Conservation (phyloP, 2,113 vertebrate species). For the Sarotherodon lohbergeri region DNA sequence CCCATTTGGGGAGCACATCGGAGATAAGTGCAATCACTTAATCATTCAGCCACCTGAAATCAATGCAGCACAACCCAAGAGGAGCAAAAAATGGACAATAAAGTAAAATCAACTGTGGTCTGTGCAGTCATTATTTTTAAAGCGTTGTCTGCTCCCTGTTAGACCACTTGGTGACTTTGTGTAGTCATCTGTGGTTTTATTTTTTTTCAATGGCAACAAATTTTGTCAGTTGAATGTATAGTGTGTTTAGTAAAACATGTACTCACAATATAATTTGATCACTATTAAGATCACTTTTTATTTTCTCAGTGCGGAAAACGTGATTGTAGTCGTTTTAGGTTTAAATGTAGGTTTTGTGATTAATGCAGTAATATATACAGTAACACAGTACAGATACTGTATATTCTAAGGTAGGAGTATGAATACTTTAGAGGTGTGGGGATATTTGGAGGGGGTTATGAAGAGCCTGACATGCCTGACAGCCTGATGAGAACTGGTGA, state of each 20-base stretch:
- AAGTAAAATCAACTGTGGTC: background rate
- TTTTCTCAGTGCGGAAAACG: background rate
- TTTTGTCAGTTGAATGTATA: background rate
- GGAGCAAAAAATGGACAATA: background rate
- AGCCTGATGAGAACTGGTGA: slow-evolving; percentile 42
- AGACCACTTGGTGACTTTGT: background rate
- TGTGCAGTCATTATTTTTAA: background rate
- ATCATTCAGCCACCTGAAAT: background rate
- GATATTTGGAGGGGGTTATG: background rate
- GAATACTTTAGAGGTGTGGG: background rate
- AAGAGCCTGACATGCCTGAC: slow-evolving; percentile 22
- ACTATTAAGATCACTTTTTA: background rate
- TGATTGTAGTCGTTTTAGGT: background rate
- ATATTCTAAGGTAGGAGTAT: background rate
- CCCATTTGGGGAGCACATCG: background rate
- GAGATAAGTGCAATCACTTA: slow-evolving; percentile 1
- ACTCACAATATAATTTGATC: background rate
- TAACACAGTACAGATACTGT: background rate
- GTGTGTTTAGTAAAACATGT: background rate
- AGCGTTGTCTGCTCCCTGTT: background rate
- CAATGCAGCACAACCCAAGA: background rate
- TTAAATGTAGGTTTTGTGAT: background rate
- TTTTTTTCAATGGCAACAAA: background rate
- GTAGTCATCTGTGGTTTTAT: background rate
- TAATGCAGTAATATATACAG: background rate